Conservation (phyloP, 2,797 vertebrate genomes). For the Sebastes cheni region DNA sequence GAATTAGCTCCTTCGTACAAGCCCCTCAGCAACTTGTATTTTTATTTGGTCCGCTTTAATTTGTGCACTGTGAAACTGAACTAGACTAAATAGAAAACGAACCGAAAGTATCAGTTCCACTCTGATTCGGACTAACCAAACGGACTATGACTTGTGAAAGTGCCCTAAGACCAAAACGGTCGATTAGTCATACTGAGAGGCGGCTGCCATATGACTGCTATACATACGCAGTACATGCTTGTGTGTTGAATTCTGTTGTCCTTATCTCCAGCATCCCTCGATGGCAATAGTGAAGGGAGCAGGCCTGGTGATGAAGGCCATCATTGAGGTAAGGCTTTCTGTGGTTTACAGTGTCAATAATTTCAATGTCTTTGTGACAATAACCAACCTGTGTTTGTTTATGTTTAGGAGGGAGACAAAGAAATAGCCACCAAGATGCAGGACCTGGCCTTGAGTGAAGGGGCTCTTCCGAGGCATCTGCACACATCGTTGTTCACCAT, state of each 20-base stretch:
- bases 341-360: not conserved
- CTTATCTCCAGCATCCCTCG: slow-evolving; percentile 89
- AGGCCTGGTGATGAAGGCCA: slow-evolving; percentile 98
- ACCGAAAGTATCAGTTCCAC: too few relatives aligned
- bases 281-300: slow-evolving; percentile 99
- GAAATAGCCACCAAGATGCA: slow-evolving; percentile 99
- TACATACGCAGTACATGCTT: not conserved
- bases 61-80: too few relatives aligned
- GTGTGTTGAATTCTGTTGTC: not conserved
- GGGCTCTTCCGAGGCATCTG: slow-evolving; percentile 95
- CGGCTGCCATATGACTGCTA: too few relatives aligned
- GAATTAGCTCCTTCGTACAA: too few relatives aligned
- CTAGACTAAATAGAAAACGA: too few relatives aligned
- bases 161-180: too few relatives aligned
- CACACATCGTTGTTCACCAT: slow-evolving; percentile 98
- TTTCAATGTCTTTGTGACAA: not conserved
- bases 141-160: too few relatives aligned
- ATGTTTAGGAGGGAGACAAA: slow-evolving; percentile 94
- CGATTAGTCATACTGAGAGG: too few relatives aligned
- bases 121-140: too few relatives aligned
- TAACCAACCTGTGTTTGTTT: not conserved
- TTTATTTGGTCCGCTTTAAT: too few relatives aligned
- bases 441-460: slow-evolving; percentile 97
- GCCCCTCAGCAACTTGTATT: too few relatives aligned
- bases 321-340: slow-evolving; percentile 91